phyloP scores from a whole-genome alignment of 1,140 invertebrate species.

The Melanaphis sacchari region DNA sequence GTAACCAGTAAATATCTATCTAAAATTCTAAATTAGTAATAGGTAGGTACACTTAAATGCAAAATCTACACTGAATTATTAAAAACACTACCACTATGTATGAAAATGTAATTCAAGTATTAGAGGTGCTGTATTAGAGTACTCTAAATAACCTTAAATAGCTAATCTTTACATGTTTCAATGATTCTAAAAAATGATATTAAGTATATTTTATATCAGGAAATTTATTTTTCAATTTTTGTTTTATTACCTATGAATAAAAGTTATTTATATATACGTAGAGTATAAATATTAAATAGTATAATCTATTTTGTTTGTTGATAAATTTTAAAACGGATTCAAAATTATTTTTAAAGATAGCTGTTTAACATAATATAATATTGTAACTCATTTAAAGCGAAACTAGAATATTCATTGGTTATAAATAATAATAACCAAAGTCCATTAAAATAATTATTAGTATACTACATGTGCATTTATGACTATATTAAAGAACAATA shows the following conservation, averaged over 20 bases:
- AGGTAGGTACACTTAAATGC: neutral
- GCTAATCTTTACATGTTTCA: too few species aligned
- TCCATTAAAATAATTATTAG: neutral
- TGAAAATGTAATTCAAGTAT: too few species aligned
- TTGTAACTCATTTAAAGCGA: neutral
- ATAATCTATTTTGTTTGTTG: neutral
- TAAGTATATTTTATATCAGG: neutral
- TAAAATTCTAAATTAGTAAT: neutral
- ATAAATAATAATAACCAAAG: neutral
- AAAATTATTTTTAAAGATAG: neutral
- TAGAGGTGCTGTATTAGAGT: too few species aligned
- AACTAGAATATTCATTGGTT: neutral
- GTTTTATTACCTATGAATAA: neutral
- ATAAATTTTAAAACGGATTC: neutral
- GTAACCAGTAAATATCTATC: neutral
- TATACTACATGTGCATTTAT: neutral
- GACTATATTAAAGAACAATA: neutral
- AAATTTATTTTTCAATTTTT: neutral
- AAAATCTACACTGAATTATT: neutral
- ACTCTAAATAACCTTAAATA: neutral
- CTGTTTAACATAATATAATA: neutral
- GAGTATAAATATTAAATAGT: too few species aligned
- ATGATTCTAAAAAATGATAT: neutral
- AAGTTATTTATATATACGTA: too few species aligned
- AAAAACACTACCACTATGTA: neutral